Evolutionary conservation across 37 sponge, comb jelly and placozoan genomes (phyloP), one percentile per base, ranked within the genome.

Genomic region (Hormiphora californensis): DNA sequence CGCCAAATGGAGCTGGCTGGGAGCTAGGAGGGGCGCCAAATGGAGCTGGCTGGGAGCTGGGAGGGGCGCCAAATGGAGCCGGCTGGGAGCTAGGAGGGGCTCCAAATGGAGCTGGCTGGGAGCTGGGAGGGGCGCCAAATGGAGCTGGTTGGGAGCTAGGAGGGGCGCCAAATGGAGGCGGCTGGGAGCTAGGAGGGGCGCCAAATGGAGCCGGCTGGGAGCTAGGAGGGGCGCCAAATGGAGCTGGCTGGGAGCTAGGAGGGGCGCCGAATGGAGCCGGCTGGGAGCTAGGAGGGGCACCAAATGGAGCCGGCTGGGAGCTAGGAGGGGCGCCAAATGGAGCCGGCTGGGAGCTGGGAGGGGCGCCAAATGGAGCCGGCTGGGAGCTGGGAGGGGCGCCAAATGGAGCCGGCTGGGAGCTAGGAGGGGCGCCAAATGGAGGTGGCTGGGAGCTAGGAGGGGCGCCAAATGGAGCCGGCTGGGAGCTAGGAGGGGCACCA

Each of bases 1-100:
- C n/a, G 27, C 61, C 61, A 57, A 57, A 57, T 57, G 61, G 61
- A 57, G 30, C 27, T 57, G 61, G 61, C 27, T 57, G 61, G 23
- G 9, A 21, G 23, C 61, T 4, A 28, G n/a, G 61, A 12, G n/a
- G n/a, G 27, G 61, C 30, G n/a, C 9, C 61, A 57, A 28, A 28
- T 57, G 61, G 27, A 57, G 61, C 27, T 15, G 61, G n/a, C n/a
- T n/a, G 61, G 9, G 61, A 30, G n/a, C 61, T 30, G 27, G 61
- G 61, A 4, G 61, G 61, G 7, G 5, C 23, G 4, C 61, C 61
- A 57, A 57, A 57, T 30, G 61, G 61, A 57, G 61, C n/a, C 61
- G n/a, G n/a, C 4, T 57, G n/a, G 27, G 61, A 57, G 7, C 30
- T 57, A 28, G 61, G 17, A 57, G 61, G 61, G 4, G n/a, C 30